Evolutionary conservation across 1,140 invertebrate species (phyloP).

Genomic region (Physella acuta): DNA sequence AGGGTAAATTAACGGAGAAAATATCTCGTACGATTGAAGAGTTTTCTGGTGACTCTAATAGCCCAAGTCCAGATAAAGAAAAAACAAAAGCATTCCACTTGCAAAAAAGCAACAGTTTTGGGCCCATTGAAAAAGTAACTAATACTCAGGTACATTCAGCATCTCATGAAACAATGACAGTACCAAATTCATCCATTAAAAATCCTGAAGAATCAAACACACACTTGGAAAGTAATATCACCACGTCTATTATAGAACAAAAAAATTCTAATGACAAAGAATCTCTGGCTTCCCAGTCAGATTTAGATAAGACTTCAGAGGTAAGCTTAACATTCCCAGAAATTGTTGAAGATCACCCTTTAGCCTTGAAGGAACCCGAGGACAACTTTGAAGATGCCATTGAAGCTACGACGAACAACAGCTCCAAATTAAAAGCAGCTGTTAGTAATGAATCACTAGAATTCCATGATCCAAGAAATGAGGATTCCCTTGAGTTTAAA

Average conservation of each 20-base stretch:
- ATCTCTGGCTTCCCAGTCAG: too few species aligned
- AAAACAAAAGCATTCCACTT: slow-evolving; percentile 14
- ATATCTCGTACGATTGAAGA: slow-evolving; percentile 47
- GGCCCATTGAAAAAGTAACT: slow-evolving; percentile 9
- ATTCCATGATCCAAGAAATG: slow-evolving; percentile 17
- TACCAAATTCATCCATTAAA: not conserved
- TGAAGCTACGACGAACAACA: slow-evolving; percentile 1
- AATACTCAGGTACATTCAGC: not conserved
- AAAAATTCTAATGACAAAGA: too few species aligned
- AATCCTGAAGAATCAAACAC: too few species aligned
- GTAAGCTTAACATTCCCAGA: too few species aligned
- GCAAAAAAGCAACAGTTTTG: not conserved
- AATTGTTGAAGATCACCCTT: slow-evolving; percentile 18
- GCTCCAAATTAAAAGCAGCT: not conserved
- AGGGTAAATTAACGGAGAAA: slow-evolving; percentile 39
- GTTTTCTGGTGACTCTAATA: slow-evolving; percentile 40
- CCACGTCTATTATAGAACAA: too few species aligned
- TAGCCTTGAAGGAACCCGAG: slow-evolving; percentile 14
- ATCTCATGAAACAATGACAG: not conserved
- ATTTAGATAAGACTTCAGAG: too few species aligned
- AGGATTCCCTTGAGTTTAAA: slow-evolving; percentile 31
- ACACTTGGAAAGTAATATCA: too few species aligned
- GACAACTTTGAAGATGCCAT: slow-evolving; percentile 21
- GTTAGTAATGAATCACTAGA: slow-evolving; percentile 10
- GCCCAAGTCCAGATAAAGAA: slow-evolving; percentile 36